phyloP scores from a whole-genome alignment of 2,797 vertebrate genomes.

The Graptemys geographica region DNA sequence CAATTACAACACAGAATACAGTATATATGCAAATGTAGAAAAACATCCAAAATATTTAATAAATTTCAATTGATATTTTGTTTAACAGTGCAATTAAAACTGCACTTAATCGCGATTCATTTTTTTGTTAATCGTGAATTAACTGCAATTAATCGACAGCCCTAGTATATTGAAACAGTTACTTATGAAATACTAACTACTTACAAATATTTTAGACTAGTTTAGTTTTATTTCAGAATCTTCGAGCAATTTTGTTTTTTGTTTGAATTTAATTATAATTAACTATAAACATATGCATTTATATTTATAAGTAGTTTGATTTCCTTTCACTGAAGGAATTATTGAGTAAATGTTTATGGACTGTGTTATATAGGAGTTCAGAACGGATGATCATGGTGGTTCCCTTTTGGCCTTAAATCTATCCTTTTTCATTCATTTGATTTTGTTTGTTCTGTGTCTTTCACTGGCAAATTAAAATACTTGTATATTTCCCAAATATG shows the following conservation, averaged over 20 bases:
- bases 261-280: not conserved
- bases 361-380: not conserved
- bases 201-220: not conserved
- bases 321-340: not conserved
- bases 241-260: not conserved
- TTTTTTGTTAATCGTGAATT: too few relatives aligned
- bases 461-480: not conserved
- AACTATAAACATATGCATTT: not conserved
- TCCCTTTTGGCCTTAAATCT: not conserved
- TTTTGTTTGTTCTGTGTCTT: not conserved
- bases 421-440: not conserved
- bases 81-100: too few relatives aligned
- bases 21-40: too few relatives aligned
- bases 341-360: not conserved
- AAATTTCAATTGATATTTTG: too few relatives aligned
- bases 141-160: too few relatives aligned
- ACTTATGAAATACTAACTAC: slow-evolving; percentile 59
- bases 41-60: too few relatives aligned
- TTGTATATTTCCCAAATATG: not conserved
- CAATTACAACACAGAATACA: too few relatives aligned
- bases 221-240: slow-evolving; percentile 28
- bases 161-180: slow-evolving; percentile 6
- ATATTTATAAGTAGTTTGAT: not conserved
- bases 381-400: not conserved
- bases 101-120: too few relatives aligned